A percentile compares a stretch with the other conserved stretches of the same genome.
Evolutionary conservation across 1,140 invertebrate species (phyloP).

Genomic region (Agraylea sexmaculata): DNA sequence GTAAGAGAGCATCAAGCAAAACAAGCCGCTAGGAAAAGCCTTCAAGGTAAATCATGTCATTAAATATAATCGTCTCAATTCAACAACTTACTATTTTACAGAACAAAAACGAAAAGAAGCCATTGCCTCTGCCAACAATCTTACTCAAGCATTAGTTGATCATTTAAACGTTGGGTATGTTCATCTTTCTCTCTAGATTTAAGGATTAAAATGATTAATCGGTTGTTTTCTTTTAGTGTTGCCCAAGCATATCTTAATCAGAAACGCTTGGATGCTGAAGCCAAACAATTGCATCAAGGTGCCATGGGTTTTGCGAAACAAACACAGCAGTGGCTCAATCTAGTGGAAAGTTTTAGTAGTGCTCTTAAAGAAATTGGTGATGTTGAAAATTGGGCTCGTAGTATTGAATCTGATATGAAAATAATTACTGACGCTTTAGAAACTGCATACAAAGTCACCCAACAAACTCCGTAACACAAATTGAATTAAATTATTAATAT

Average conservation of each 20-base stretch:
- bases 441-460: conserved; percentile 83
- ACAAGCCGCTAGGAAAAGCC: conserved; percentile 64
- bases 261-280: conserved; percentile 92
- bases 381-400: conserved; percentile 96
- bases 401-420: conserved; percentile 93
- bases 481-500: no score
- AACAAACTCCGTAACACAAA: conserved; percentile 23
- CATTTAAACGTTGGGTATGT: conserved; percentile 93
- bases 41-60: conserved; percentile 53
- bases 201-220: no score
- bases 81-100: conserved; percentile 37
- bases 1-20: conserved; percentile 79
- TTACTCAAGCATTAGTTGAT: conserved; percentile 90
- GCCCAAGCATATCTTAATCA: conserved; percentile 97
- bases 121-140: conserved; percentile 76
- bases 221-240: conserved; percentile 55
- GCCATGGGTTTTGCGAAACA: conserved; percentile 92
- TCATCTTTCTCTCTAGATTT: no score
- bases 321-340: conserved; percentile 87
- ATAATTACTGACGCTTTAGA: conserved; percentile 86
- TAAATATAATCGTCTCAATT: conserved; percentile 15
- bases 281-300: conserved; percentile 90
- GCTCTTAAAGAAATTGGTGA: conserved; percentile 97
- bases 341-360: conserved; percentile 92
- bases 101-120: conserved; percentile 89